phyloP scores from a whole-genome alignment of 1,140 invertebrate species.

The Triops longicaudatus region DNA sequence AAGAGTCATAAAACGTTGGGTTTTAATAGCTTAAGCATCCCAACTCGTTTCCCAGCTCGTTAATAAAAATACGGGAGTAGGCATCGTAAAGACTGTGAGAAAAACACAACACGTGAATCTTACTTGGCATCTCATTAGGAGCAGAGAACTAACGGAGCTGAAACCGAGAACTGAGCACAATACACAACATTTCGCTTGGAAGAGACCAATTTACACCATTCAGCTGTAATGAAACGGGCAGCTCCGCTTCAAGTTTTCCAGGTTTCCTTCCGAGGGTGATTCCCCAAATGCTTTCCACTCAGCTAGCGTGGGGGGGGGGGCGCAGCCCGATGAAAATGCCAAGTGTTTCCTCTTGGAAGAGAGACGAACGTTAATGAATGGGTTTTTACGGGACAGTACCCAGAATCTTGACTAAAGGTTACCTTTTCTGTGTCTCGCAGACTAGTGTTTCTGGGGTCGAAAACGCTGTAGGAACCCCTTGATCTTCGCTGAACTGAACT shows the following conservation, averaged over 20 bases:
- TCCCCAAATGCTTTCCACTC: background rate
- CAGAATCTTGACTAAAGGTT: background rate
- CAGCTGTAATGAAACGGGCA: background rate
- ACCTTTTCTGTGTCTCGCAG: background rate
- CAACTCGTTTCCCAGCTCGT: too few species aligned
- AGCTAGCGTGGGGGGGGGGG: background rate
- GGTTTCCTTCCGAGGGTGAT: background rate
- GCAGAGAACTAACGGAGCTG: background rate
- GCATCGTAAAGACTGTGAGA: background rate
- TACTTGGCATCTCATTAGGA: conserved; percentile 2
- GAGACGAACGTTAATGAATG: background rate
- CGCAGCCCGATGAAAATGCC: background rate
- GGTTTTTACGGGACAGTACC: background rate
- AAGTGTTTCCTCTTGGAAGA: background rate
- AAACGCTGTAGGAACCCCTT: background rate
- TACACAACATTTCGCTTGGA: conserved; percentile 6
- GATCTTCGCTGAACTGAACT: background rate
- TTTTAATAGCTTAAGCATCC: too few species aligned
- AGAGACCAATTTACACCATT: conserved; percentile 12
- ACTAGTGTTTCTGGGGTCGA: background rate
- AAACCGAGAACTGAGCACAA: background rate
- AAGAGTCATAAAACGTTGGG: too few species aligned
- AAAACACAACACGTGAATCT: background rate
- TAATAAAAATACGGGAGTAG: too few species aligned
- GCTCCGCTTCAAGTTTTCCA: background rate